phyloP scores from a whole-genome alignment of 92 coral and sea anemone genomes.

The Diadumene lineata region DNA sequence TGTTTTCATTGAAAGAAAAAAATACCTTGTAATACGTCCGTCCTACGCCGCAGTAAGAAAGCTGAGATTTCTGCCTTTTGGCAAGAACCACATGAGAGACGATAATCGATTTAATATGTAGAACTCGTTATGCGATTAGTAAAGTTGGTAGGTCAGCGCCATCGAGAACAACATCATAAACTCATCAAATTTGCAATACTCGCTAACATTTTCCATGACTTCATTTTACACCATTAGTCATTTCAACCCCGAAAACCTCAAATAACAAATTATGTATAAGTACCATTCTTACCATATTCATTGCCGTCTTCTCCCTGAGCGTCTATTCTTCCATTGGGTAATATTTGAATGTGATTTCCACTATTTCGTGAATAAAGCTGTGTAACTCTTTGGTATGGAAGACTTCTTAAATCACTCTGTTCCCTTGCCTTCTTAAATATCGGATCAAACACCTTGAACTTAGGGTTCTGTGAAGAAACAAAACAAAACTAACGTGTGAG shows the following conservation, averaged over 20 bases:
- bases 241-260: background rate
- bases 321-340: conserved; percentile 68
- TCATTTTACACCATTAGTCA: background rate
- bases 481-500: conserved; percentile 26
- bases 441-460: conserved; percentile 44
- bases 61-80: background rate
- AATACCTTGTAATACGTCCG: conserved; percentile 11
- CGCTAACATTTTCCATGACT: conserved; percentile 9
- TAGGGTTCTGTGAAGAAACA: conserved; percentile 32
- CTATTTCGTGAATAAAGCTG: conserved; percentile 96
- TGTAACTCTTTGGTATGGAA: conserved; percentile 76
- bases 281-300: conserved; percentile 70
- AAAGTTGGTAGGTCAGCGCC: conserved; percentile 23
- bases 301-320: conserved; percentile 86
- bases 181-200: conserved; percentile 21
- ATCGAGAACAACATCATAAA: conserved; percentile 28
- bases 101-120: conserved; percentile 27
- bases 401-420: conserved; percentile 42
- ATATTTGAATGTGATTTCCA: conserved; percentile 76
- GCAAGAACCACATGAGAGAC: conserved; percentile 14
- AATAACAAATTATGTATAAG: background rate
- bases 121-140: conserved; percentile 32
- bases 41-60: conserved; percentile 14
- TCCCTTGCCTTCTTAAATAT: conserved; percentile 35
- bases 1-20: conserved; percentile 23